Evolutionary conservation across 2,113 vertebrate species (phyloP), one percentile per base, ranked within the genome.

Genomic region (Symphodus melops): DNA sequence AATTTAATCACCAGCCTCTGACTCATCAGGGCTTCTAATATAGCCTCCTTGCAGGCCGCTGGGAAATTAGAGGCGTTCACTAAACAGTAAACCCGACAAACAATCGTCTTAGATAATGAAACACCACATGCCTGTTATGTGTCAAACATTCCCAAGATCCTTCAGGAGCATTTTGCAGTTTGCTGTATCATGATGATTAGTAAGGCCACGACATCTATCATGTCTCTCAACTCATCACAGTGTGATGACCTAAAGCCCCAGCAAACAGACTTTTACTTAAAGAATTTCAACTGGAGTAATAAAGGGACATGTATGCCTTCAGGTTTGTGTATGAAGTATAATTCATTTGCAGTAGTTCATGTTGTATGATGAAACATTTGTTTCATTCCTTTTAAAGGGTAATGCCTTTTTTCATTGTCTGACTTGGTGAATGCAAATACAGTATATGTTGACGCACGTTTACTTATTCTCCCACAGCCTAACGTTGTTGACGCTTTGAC

Each of bases 41-140:
- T 70, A 54, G 57, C 33, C 58, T 80, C 51, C 62, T 39, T 67
- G 72, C 1, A 20, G 72, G 77, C 81, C 71, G 70, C 10, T 4
- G 83, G 88, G 91, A 92, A 92, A 91, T 92, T 72, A 82, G 41
- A 68, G 72, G 37, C 71, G 81, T 88, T 89, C 58, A 49, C 23
- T 57, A 55, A 33, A 33, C 54, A 55, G 33, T 68, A 77, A 89
- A 75, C 52, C 13, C 44, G 57, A 36, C 65, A 79, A 76, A 82
- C 86, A 80, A 84, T 69, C 64, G 62, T 20, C 62, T 63, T n/a
- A 58, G 65, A 56, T 83, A 77, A 74, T 85, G 46, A 77, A 85
- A 75, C 19, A 5, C 57, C 63, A 56, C 1, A 3, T 48, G 77
- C 73, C 68, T 76, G 61, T 69, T 46, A 1, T 17, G 60, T 46